phyloP scores from a whole-genome alignment of 2,888 invertebrate species.

The Thymelicus acteon region DNA sequence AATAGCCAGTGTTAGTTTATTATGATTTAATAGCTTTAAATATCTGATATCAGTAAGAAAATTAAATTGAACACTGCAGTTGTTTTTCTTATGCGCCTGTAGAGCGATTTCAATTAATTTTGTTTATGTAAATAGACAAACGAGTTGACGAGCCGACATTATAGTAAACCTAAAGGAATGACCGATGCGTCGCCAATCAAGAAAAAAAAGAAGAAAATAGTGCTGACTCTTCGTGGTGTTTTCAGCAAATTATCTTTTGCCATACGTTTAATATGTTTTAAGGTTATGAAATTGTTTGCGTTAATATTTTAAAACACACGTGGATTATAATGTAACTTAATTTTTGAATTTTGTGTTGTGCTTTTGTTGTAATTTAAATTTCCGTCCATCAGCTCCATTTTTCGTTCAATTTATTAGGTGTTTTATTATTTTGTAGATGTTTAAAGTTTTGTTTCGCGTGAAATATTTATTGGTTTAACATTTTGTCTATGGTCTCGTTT shows the following conservation, averaged over 20 bases:
- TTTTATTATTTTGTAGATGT: too few species aligned
- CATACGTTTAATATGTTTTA: neutral
- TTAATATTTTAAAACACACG: neutral
- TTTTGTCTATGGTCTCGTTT: neutral
- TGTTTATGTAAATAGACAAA: too few species aligned
- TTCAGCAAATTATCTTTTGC: conserved; percentile 8
- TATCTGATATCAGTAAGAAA: neutral
- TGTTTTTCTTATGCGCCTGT: neutral
- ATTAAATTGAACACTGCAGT: neutral
- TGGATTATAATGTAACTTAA: too few species aligned
- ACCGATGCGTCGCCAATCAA: too few species aligned
- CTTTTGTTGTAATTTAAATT: conserved; percentile 18
- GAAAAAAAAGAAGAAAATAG: too few species aligned
- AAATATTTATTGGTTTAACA: neutral
- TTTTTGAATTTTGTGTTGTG: neutral
- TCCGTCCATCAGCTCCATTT: conserved; percentile 17
- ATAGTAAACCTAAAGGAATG: too few species aligned
- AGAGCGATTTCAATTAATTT: neutral
- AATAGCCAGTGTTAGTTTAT: conserved; percentile 33
- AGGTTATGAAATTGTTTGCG: neutral
- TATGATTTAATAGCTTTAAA: conserved; percentile 31
- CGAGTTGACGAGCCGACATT: too few species aligned
- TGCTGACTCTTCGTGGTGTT: neutral
- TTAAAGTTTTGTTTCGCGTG: too few species aligned
- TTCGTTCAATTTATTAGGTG: neutral